Conservation (phyloP, 2,797 vertebrate species). For the Hippocampus kuda region DNA sequence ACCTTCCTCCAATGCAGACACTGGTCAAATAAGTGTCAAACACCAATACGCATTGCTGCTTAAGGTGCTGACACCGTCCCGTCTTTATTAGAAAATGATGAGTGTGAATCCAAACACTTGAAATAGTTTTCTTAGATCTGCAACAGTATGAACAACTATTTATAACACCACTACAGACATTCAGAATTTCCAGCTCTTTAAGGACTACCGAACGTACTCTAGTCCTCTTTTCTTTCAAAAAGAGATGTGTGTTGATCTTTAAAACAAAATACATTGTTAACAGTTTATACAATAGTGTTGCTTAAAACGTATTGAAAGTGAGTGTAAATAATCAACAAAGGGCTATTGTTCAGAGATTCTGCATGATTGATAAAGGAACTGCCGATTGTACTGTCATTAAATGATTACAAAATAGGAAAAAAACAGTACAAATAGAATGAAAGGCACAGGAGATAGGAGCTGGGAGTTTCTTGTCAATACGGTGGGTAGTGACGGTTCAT, state of each 20-base stretch:
- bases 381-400: not conserved
- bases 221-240: not conserved
- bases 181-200: not conserved
- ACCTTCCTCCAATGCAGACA: conserved; percentile 20
- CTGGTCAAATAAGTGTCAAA: not conserved
- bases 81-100: not conserved
- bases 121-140: not conserved
- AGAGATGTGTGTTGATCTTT: not conserved
- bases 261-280: not conserved
- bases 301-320: not conserved
- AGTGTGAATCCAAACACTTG: not conserved
- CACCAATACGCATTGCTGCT: not conserved
- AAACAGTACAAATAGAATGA: conserved; percentile 16
- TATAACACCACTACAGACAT: not conserved
- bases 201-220: not conserved
- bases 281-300: not conserved
- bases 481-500: not conserved
- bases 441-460: conserved; percentile 49
- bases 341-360: not conserved
- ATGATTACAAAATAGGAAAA: not conserved
- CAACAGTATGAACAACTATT: not conserved
- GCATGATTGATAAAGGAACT: not conserved
- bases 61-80: not conserved
- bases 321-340: not conserved
- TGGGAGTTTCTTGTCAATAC: not conserved